These are phyloP conservation scores for Mythimna loreyi DNA, from an alignment of 2,888 invertebrate genomes.

Conservation along the genomic window DNA sequence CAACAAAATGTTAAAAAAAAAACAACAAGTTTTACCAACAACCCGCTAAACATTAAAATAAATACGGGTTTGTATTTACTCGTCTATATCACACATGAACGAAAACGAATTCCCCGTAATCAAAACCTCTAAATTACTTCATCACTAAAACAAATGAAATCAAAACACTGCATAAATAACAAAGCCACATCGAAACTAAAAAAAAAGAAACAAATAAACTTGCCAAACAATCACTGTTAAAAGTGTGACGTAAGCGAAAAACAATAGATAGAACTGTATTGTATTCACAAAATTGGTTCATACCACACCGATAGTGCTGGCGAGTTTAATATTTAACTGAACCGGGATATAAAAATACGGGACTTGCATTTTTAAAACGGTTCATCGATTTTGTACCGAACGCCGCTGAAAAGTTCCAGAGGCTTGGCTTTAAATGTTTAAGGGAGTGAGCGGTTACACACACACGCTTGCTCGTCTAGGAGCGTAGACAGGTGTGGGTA, in stretches of 20 bases:
- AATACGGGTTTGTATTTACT: not conserved
- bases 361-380: constrained; percentile 62
- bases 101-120: not conserved
- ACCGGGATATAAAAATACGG: constrained; percentile 50
- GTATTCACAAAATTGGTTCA: constrained; percentile 55
- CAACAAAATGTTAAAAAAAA: too few species aligned
- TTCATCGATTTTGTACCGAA: constrained; percentile 53
- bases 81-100: too few species aligned
- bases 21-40: too few species aligned
- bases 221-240: constrained; percentile 40
- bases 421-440: constrained; percentile 47
- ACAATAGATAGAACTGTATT: constrained; percentile 47
- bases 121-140: not conserved
- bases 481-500: too few species aligned
- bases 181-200: constrained; percentile 10
- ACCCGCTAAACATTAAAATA: not conserved
- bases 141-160: constrained; percentile 14
- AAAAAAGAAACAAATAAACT: constrained; percentile 25
- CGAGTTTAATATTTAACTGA: constrained; percentile 40
- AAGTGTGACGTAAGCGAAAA: constrained; percentile 47
- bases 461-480: not conserved
- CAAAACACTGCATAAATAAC: constrained; percentile 14
- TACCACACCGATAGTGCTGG: constrained; percentile 41
- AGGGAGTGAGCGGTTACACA: constrained; percentile 27
- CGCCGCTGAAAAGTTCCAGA: constrained; percentile 33